A percentile compares a stretch with the other conserved stretches of the same genome.
phyloP scores from a whole-genome alignment of 2,888 invertebrate genomes.

The Xylota segnis region DNA sequence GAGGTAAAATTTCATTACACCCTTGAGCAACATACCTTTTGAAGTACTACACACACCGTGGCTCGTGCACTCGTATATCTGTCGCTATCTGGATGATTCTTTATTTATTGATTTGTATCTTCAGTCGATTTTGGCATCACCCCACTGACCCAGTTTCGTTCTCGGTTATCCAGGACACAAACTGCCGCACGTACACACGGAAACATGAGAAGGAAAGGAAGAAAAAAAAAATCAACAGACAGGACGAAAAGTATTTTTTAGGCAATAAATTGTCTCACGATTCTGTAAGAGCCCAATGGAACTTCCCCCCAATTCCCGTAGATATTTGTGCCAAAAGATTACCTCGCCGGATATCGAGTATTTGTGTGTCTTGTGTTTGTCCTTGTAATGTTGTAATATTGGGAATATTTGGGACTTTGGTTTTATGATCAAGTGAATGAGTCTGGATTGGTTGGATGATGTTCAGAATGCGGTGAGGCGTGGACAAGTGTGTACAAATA shows the following conservation, averaged over 20 bases:
- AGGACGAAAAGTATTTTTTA: slow-evolving; percentile 9
- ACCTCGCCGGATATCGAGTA: not conserved
- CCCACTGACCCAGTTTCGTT: slow-evolving; percentile 35
- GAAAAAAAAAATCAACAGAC: slow-evolving; percentile 21
- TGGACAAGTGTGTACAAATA: not conserved
- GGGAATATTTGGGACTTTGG: not conserved
- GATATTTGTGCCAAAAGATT: not conserved
- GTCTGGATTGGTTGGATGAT: not conserved
- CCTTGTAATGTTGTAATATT: not conserved
- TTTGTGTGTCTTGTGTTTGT: not conserved
- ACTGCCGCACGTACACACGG: slow-evolving; percentile 15
- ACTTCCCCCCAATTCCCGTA: not conserved
- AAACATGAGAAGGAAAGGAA: too few relatives aligned
- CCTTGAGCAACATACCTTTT: slow-evolving; percentile 4
- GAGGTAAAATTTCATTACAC: not conserved
- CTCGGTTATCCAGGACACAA: not conserved
- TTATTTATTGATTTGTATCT: slow-evolving; percentile 39
- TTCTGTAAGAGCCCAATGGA: slow-evolving; percentile 7
- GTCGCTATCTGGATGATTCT: not conserved
- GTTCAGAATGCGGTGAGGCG: not conserved
- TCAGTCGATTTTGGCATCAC: slow-evolving; percentile 14
- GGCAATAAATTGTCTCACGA: slow-evolving; percentile 26
- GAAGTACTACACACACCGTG: not conserved
- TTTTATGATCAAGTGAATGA: slow-evolving; percentile 3
- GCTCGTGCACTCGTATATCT: not conserved